phyloP scores from a whole-genome alignment of 92 coral and sea anemone genomes.

The Isaurus tuberculatus region DNA sequence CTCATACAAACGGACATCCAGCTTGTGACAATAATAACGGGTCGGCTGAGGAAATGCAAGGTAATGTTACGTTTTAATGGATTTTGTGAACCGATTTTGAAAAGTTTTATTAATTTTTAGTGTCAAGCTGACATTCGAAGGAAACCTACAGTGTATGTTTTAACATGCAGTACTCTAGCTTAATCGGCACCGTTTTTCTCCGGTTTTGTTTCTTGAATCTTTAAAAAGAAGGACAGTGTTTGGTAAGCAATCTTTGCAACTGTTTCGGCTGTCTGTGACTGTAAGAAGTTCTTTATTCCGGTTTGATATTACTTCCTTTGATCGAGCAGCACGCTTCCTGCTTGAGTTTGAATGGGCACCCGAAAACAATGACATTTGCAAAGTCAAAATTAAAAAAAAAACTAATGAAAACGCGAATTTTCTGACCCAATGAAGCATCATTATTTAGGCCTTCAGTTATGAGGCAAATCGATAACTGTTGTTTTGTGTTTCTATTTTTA shows the following conservation, averaged over 20 bases:
- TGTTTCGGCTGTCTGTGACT: constrained; percentile 12
- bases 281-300: constrained; percentile 6
- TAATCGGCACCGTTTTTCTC: not conserved
- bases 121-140: not conserved
- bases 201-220: not conserved
- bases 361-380: constrained; percentile 31
- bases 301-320: constrained; percentile 39
- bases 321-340: constrained; percentile 55
- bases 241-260: not conserved
- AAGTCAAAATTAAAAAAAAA: not conserved
- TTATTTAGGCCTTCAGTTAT: too few relatives aligned
- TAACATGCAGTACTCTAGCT: not conserved
- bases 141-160: not conserved
- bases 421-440: too few relatives aligned
- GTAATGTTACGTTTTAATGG: not conserved
- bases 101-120: not conserved
- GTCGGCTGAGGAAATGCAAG: constrained; percentile 52
- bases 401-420: too few relatives aligned
- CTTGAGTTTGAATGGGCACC: constrained; percentile 21
- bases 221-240: not conserved
- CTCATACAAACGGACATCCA: constrained; percentile 56
- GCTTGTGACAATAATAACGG: constrained; percentile 60
- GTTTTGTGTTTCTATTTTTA: too few relatives aligned
- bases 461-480: too few relatives aligned
- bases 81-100: not conserved